Conservation (phyloP, 2,888 invertebrate species). For the Gonocerus acuteangulatus region DNA sequence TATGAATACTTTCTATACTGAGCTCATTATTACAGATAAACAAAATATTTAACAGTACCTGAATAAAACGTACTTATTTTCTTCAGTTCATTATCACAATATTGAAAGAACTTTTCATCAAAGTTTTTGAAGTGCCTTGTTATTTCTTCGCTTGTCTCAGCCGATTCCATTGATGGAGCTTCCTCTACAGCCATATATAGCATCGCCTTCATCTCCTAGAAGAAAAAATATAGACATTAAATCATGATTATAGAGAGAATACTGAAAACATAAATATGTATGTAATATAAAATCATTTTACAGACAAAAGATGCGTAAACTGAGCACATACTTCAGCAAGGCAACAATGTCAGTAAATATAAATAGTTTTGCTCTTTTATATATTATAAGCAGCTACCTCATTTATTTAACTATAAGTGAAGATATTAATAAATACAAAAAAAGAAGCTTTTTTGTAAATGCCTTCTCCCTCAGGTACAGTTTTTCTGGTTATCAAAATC, state of each 20-base stretch:
- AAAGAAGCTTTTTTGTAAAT: too few relatives aligned
- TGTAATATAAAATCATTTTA: not conserved
- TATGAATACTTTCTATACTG: too few relatives aligned
- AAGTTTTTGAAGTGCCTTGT: constrained; percentile 68
- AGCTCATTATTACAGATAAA: too few relatives aligned
- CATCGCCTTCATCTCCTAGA: constrained; percentile 74
- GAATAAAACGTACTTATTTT: constrained; percentile 86
- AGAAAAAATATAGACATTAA: constrained; percentile 12
- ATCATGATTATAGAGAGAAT: not conserved
- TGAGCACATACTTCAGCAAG: not conserved
- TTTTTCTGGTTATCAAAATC: too few relatives aligned
- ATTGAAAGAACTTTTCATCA: constrained; percentile 77
- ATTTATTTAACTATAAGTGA: too few relatives aligned
- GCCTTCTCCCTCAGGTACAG: too few relatives aligned
- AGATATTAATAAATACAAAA: too few relatives aligned
- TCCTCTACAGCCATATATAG: constrained; percentile 70
- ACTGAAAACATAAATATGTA: too few relatives aligned
- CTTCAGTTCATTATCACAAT: constrained; percentile 74
- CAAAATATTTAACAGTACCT: constrained; percentile 47
- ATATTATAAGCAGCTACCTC: too few relatives aligned
- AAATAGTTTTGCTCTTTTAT: too few relatives aligned
- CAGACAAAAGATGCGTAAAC: not conserved
- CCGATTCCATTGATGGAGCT: constrained; percentile 66
- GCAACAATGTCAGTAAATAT: too few relatives aligned
- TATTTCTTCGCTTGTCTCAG: constrained; percentile 60